Evolutionary conservation across 1,140 invertebrate species (phyloP).

Genomic region (Bathynomus jamesi): DNA sequence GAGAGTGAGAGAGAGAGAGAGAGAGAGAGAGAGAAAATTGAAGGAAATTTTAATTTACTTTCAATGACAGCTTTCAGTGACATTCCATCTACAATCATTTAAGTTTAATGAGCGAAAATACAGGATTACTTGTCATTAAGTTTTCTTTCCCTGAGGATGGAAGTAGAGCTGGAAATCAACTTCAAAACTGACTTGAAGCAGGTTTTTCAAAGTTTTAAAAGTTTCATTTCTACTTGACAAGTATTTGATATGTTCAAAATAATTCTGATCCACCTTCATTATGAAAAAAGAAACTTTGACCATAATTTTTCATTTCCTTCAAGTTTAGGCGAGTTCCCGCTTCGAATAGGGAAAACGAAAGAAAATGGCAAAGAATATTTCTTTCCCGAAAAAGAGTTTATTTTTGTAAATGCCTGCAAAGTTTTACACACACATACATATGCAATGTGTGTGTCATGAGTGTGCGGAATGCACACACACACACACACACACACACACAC

Average conservation of each 20-base stretch:
- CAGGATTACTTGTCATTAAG: not conserved
- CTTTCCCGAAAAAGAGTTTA: not conserved
- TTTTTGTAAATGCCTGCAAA: no score
- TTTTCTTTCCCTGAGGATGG: not conserved
- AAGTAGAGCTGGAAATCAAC: no score
- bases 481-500: not conserved
- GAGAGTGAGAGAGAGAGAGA: not conserved
- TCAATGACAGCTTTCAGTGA: not conserved
- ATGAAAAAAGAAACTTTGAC: not conserved
- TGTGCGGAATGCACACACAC: no score
- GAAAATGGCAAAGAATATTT: not conserved
- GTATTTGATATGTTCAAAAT: not conserved
- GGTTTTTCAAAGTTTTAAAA: no score
- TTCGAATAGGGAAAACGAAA: not conserved
- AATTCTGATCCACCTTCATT: not conserved
- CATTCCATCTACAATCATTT: not conserved
- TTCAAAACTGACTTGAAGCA: no score
- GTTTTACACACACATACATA: not conserved
- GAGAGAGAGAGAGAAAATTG: not conserved
- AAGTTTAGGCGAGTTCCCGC: not conserved
- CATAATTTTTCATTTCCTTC: not conserved
- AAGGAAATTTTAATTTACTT: no score
- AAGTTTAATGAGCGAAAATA: not conserved
- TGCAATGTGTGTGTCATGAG: not conserved
- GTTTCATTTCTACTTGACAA: no score